Percentiles rank a stretch among this genome's conserved stretches.
phyloP scores from a whole-genome alignment of 2,888 invertebrate genomes.

The Morinoia aosen region DNA sequence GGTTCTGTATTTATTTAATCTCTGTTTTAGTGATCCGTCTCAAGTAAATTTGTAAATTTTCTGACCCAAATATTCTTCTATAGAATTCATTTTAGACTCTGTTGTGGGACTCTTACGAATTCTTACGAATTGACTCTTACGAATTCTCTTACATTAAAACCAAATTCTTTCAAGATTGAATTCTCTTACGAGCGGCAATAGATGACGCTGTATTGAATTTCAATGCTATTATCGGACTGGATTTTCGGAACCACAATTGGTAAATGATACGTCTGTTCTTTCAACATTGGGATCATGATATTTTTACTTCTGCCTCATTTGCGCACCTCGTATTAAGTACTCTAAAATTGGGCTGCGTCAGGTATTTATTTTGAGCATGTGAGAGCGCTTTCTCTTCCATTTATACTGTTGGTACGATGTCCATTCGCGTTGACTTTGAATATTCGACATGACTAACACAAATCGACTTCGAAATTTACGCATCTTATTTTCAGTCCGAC shows the following conservation, averaged over 20 bases:
- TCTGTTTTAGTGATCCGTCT: not conserved
- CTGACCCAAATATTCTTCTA: too few species aligned
- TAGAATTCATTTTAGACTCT: not conserved
- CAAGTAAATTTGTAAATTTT: too few species aligned
- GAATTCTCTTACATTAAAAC: too few species aligned
- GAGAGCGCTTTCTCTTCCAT: too few species aligned
- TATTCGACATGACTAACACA: not conserved
- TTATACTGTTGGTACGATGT: too few species aligned
- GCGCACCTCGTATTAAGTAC: not conserved
- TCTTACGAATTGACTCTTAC: too few species aligned
- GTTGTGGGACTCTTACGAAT: too few species aligned
- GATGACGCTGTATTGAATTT: not conserved
- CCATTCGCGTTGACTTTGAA: not conserved
- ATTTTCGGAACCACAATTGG: not conserved
- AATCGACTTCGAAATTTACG: not conserved
- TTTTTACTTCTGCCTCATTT: not conserved
- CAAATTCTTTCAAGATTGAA: not conserved
- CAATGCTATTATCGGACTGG: not conserved
- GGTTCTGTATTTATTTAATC: not conserved
- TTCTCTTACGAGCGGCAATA: not conserved
- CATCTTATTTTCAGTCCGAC: too few species aligned
- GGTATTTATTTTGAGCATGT: too few species aligned
- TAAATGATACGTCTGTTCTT: not conserved
- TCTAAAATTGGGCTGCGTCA: not conserved
- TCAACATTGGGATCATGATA: not conserved